These are phyloP conservation scores for Tupaia tana DNA, from an alignment of 2,113 vertebrate species.

Conservation along the genomic window DNA sequence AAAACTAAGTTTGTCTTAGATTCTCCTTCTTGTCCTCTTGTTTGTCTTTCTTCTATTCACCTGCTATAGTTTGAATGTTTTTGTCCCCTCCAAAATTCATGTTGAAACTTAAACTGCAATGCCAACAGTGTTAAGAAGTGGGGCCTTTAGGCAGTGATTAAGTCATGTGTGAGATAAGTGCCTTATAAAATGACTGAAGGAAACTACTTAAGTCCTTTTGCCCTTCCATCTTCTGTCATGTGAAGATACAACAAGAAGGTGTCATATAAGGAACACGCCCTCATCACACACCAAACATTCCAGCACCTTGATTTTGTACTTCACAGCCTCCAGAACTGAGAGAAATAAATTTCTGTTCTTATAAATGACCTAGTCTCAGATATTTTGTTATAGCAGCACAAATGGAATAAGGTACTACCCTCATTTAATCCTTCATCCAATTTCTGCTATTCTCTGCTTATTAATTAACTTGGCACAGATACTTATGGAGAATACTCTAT, in stretches of 20 bases:
- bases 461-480: neutral
- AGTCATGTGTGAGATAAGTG: neutral
- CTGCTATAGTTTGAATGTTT: neutral
- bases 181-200: neutral
- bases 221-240: neutral
- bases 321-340: neutral
- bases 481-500: neutral
- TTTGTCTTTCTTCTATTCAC: neutral
- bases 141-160: neutral
- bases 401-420: neutral
- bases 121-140: neutral
- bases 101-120: neutral
- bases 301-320: neutral
- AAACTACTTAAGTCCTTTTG: neutral
- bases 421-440: neutral
- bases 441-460: constrained; percentile 10
- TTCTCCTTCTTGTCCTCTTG: constrained; percentile 10
- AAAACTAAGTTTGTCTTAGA: neutral
- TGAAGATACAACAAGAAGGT: neutral
- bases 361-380: neutral
- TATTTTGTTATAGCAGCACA: neutral
- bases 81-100: neutral
- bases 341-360: neutral
- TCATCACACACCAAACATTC: neutral
- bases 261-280: neutral